Evolutionary conservation across 2,113 vertebrate genomes (phyloP), one percentile per base, ranked within the genome.

Genomic region (Empidonax traillii): DNA sequence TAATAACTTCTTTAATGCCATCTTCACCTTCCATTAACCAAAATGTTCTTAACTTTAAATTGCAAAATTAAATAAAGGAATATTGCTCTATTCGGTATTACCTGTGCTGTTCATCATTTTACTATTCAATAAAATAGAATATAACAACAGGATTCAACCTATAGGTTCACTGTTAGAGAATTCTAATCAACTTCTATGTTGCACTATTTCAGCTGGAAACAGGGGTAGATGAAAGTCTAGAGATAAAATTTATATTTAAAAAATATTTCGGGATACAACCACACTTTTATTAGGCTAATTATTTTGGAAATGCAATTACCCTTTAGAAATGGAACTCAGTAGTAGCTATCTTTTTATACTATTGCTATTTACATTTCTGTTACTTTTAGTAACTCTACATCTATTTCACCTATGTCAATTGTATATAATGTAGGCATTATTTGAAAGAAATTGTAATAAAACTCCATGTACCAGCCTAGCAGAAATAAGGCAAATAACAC

Each of bases 11-110:
- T 52, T 77, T 88, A 90, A 84, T 67, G 58, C 27, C 79, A 81
- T 74, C 83, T 93, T 92, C 73, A 81, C 56, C 62, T 97, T 86
- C 56, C 65, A 85, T 95, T 96, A 93, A 89, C 35, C 76, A 90
- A 90, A 90, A 77, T 78, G 80, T 87, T 84, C 84, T 63, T 78
- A 90, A 78, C 76, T 89, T 94, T 28, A 84, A 86, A 93, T 51
- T 89, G 51, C 65, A 91, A 95, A 95, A 91, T 86, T 88, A 92
- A 90, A 92, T 93, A 81, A 86, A 87, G 76, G 72, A 80, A 53
- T 94, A 81, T 67, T 88, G 18, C 83, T 92, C 51, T 86, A 37
- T 67, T 65, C 2, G 0, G 2, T 68, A 81, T 90, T 90, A 81
- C 30, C 35, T 67, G 41, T 24, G n/a, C 68, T 84, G 51, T 92